A percentile compares a stretch with the other conserved stretches of the same genome.
phyloP scores from a whole-genome alignment of 1,140 invertebrate genomes.

The Rhopalosiphum padi region DNA sequence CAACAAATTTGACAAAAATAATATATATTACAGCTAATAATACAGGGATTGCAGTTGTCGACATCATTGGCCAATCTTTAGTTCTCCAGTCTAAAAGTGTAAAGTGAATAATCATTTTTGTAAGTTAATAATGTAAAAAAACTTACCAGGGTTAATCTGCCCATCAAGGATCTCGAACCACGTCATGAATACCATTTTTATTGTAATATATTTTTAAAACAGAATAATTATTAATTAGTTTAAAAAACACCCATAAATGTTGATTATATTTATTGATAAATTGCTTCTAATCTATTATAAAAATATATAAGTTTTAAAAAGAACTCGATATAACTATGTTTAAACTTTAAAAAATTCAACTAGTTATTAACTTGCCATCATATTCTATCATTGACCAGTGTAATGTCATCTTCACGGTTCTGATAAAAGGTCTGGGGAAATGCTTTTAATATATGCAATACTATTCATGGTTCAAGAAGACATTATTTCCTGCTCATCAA shows the following conservation, averaged over 20 bases:
- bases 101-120: background rate
- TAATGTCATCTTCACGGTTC: background rate
- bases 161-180: conserved; percentile 28
- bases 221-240: background rate
- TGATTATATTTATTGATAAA: conserved; percentile 24
- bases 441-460: conserved; percentile 50
- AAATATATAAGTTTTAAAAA: background rate
- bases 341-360: conserved; percentile 27
- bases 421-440: conserved; percentile 25
- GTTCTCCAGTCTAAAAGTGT: conserved; percentile 69
- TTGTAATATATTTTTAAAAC: background rate
- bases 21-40: conserved; percentile 73
- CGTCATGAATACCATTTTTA: conserved; percentile 43
- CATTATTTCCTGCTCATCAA: conserved; percentile 56
- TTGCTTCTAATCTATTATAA: background rate
- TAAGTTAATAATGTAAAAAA: background rate
- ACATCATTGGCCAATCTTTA: conserved; percentile 70
- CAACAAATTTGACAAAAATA: conserved; percentile 74
- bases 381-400: background rate
- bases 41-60: conserved; percentile 67
- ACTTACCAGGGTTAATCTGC: background rate
- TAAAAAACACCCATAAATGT: conserved; percentile 8
- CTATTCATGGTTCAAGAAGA: conserved; percentile 55
- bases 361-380: conserved; percentile 30
- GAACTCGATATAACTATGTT: conserved; percentile 12